Percentiles rank a stretch among this genome's conserved stretches.
phyloP scores from a whole-genome alignment of 2,888 invertebrate genomes.

The Sesamia inferens region DNA sequence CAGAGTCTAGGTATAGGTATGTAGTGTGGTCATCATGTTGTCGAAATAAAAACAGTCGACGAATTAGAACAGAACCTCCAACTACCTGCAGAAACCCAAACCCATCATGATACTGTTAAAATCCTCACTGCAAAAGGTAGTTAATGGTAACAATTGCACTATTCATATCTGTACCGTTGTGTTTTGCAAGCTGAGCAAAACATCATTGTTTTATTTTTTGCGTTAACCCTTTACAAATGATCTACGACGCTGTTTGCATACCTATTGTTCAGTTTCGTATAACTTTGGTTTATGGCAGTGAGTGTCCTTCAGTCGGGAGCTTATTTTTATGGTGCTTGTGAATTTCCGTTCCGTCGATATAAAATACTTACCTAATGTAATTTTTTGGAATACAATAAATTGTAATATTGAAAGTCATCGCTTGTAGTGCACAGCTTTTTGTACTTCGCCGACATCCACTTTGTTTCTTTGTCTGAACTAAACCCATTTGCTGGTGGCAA shows the following conservation, averaged over 20 bases:
- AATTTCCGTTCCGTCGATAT: conserved; percentile 22
- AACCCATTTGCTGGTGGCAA: background rate
- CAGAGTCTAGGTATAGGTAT: background rate
- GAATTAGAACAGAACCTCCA: background rate
- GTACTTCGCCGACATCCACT: background rate
- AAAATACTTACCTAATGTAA: background rate
- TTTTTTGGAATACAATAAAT: background rate
- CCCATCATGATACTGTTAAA: conserved; percentile 25
- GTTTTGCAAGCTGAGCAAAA: conserved; percentile 65
- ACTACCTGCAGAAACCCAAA: background rate
- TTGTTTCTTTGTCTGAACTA: background rate
- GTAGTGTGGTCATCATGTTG: too few relatives aligned
- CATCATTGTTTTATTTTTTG: conserved; percentile 62
- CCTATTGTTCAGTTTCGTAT: conserved; percentile 68
- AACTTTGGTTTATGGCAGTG: conserved; percentile 30
- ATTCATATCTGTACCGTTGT: conserved; percentile 53
- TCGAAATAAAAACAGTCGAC: background rate
- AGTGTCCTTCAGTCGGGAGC: conserved; percentile 11
- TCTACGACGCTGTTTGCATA: conserved; percentile 68
- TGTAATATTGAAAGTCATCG: background rate
- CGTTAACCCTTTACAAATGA: conserved; percentile 71
- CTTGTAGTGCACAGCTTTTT: background rate
- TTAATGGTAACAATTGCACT: conserved; percentile 19
- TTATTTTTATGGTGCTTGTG: conserved; percentile 10
- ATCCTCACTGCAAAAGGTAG: conserved; percentile 10